Evolutionary conservation across 2,113 vertebrate genomes (phyloP).

Genomic region (Oryzias melastigma): DNA sequence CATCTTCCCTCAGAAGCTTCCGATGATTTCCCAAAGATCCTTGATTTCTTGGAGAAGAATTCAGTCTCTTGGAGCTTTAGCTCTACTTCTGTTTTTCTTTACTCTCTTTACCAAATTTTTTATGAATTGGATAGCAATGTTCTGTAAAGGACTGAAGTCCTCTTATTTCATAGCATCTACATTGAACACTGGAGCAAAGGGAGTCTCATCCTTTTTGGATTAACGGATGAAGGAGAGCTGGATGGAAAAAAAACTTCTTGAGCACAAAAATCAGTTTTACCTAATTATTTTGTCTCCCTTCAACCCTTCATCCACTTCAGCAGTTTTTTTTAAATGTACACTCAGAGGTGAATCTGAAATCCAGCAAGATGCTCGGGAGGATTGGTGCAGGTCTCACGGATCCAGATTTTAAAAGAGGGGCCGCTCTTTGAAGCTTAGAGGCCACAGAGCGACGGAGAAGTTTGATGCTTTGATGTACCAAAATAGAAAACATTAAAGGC

Average conservation of each 20-base stretch:
- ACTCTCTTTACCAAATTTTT: neutral
- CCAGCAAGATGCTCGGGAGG: conserved; percentile 35
- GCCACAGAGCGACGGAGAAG: conserved; percentile 43
- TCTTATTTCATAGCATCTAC: conserved; percentile 36
- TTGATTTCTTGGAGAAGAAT: conserved; percentile 33
- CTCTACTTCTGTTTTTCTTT: conserved; percentile 16
- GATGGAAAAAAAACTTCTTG: conserved; percentile 20
- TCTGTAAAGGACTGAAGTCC: conserved; percentile 33
- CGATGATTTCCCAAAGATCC: conserved; percentile 35
- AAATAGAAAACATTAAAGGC: conserved; percentile 62
- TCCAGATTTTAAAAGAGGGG: conserved; percentile 33
- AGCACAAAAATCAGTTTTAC: conserved; percentile 6
- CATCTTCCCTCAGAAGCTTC: conserved; percentile 28
- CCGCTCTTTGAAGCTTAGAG: conserved; percentile 59
- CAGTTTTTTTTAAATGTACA: conserved; percentile 51
- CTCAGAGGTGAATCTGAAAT: conserved; percentile 37
- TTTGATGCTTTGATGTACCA: conserved; percentile 61
- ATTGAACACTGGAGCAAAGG: conserved; percentile 6
- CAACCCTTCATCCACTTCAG: conserved; percentile 3
- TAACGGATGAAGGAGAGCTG: conserved; percentile 20
- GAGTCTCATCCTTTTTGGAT: conserved; percentile 7
- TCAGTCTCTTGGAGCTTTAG: conserved; percentile 28
- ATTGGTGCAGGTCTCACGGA: conserved; percentile 24
- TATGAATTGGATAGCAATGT: conserved; percentile 7
- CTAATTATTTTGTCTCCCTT: conserved; percentile 34